Percentiles rank a stretch among this genome's conserved stretches.
Evolutionary conservation across 2,113 vertebrate genomes (phyloP).

Genomic region (Eudyptes chrysolophus): DNA sequence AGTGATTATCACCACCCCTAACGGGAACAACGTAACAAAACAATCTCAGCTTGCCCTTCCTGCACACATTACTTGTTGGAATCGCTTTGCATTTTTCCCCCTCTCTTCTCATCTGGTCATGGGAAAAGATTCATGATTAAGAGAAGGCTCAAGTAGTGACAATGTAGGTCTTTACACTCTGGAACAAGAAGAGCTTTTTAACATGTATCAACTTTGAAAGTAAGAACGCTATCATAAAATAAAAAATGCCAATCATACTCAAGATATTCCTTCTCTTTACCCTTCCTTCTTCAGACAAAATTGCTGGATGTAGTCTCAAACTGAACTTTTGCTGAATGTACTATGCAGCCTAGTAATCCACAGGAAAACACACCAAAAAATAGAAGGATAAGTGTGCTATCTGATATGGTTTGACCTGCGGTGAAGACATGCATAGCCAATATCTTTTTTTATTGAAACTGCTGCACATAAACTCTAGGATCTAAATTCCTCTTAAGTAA

Average conservation of each 20-base stretch:
- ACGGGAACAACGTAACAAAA: background rate
- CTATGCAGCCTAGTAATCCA: background rate
- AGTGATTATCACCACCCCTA: background rate
- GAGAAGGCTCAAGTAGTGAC: background rate
- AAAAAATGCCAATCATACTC: background rate
- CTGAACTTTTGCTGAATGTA: background rate
- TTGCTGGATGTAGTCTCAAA: background rate
- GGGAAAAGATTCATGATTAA: background rate
- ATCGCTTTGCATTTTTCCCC: background rate
- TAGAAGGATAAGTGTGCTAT: background rate
- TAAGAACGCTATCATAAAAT: background rate
- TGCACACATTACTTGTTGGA: background rate
- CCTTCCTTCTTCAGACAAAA: background rate
- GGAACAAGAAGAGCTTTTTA: background rate
- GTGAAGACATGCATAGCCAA: background rate
- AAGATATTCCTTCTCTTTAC: background rate
- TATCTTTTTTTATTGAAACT: background rate
- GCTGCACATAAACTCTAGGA: background rate
- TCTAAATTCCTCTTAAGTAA: background rate
- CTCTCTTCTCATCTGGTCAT: background rate
- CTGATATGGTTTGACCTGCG: background rate
- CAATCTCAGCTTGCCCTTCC: background rate
- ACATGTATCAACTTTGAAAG: rapidly evolving
- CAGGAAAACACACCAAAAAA: background rate
- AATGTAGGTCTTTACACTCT: background rate